A percentile compares a stretch with the other conserved stretches of the same genome.
These are phyloP conservation scores for Pantala flavescens DNA, from an alignment of 1,140 invertebrate genomes.

Conservation along the genomic window DNA sequence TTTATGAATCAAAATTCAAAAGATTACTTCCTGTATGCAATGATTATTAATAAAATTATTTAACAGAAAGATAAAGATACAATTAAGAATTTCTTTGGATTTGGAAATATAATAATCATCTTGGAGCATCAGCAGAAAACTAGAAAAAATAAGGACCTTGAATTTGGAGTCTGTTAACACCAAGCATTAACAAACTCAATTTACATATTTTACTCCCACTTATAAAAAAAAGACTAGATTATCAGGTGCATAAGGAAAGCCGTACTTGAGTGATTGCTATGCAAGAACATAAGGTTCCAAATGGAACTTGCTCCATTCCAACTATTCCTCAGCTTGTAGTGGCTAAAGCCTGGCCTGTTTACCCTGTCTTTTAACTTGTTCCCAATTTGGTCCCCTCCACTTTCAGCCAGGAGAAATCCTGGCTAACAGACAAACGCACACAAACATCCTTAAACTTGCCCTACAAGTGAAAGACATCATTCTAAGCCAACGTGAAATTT, in stretches of 20 bases:
- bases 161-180: not conserved
- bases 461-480: not conserved
- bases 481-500: not conserved
- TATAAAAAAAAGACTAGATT: not conserved
- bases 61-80: not conserved
- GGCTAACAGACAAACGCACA: not conserved
- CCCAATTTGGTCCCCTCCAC: conserved; percentile 2
- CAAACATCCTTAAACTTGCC: not conserved
- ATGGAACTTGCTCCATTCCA: not conserved
- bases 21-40: not conserved
- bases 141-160: conserved; percentile 3
- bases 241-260: not conserved
- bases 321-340: not conserved
- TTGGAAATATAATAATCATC: not conserved
- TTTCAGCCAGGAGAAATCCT: not conserved
- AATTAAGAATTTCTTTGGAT: not conserved
- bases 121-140: not conserved
- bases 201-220: not conserved
- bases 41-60: not conserved
- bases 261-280: not conserved
- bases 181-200: too few species aligned
- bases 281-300: not conserved
- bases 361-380: conserved; percentile 6
- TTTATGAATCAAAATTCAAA: too few species aligned
- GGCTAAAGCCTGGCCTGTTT: not conserved